Evolutionary conservation across 1,140 invertebrate species (phyloP).

Genomic region (Pemphigus obesinymphae): DNA sequence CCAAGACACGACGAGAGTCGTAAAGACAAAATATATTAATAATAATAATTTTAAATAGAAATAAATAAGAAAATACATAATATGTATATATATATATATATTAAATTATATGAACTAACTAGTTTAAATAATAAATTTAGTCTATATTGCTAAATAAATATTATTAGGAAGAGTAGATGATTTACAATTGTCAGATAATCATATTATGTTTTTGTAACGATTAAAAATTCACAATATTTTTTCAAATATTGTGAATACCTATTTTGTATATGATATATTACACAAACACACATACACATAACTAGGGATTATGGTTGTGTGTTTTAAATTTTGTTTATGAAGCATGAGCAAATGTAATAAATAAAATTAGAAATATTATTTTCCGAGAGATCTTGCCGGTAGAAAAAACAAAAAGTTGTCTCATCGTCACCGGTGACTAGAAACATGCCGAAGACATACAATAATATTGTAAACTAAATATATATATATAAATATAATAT

Average conservation of each 20-base stretch:
- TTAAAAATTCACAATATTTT: neutral
- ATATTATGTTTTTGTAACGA: neutral
- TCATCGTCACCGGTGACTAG: constrained; percentile 40
- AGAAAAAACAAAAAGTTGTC: constrained; percentile 36
- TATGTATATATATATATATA: neutral
- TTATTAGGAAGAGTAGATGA: constrained; percentile 22
- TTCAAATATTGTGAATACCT: neutral
- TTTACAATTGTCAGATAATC: neutral
- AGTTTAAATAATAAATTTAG: neutral
- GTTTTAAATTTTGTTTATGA: neutral
- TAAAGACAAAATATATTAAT: constrained; percentile 5
- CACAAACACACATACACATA: neutral
- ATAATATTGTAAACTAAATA: neutral
- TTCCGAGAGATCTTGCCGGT: constrained; percentile 36
- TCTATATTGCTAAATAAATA: constrained; percentile 6
- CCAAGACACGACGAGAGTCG: neutral
- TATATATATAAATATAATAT: too few species aligned
- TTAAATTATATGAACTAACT: neutral
- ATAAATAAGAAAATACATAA: constrained; percentile 34
- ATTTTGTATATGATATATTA: neutral
- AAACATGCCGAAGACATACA: constrained; percentile 37
- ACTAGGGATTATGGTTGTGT: neutral
- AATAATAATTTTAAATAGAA: constrained; percentile 32
- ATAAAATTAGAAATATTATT: constrained; percentile 37
- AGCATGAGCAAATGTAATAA: constrained; percentile 33